phyloP scores from a whole-genome alignment of 2,113 vertebrate species.

The Coptodon rendalli region DNA sequence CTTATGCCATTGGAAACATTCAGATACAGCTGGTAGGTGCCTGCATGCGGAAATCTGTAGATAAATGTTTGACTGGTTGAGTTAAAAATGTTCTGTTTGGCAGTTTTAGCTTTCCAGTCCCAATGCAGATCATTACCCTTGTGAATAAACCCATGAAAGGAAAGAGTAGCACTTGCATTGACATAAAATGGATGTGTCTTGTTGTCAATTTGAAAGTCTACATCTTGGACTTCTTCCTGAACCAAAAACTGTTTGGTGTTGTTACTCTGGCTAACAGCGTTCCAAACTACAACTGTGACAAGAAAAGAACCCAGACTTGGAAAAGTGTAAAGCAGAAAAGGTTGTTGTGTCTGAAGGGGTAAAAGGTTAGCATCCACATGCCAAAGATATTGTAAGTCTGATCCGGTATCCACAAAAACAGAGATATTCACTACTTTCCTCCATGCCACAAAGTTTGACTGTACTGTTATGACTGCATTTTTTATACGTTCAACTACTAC shows the following conservation, averaged over 20 bases:
- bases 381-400: conserved; percentile 70
- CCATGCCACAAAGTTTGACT: conserved; percentile 18
- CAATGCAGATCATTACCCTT: conserved; percentile 64
- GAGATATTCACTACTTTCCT: conserved; percentile 57
- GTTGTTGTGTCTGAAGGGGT: conserved; percentile 18
- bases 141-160: conserved; percentile 29
- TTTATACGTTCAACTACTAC: conserved; percentile 53
- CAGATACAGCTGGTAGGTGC: conserved; percentile 57
- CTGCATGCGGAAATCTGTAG: conserved; percentile 46
- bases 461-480: conserved; percentile 32
- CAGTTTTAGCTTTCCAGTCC: conserved; percentile 54
- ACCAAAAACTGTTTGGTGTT: conserved; percentile 52
- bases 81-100: not conserved
- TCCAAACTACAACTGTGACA: conserved; percentile 62
- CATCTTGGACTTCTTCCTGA: conserved; percentile 61
- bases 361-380: not conserved
- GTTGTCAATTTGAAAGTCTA: conserved; percentile 53
- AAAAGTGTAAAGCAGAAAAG: conserved; percentile 60
- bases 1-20: conserved; percentile 72
- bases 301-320: conserved; percentile 25
- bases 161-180: conserved; percentile 1
- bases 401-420: conserved; percentile 53
- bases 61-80: conserved; percentile 20
- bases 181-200: conserved; percentile 48
- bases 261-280: conserved; percentile 54